phyloP scores from a whole-genome alignment of 2,797 vertebrate species.

The Moxostoma hubbsi region DNA sequence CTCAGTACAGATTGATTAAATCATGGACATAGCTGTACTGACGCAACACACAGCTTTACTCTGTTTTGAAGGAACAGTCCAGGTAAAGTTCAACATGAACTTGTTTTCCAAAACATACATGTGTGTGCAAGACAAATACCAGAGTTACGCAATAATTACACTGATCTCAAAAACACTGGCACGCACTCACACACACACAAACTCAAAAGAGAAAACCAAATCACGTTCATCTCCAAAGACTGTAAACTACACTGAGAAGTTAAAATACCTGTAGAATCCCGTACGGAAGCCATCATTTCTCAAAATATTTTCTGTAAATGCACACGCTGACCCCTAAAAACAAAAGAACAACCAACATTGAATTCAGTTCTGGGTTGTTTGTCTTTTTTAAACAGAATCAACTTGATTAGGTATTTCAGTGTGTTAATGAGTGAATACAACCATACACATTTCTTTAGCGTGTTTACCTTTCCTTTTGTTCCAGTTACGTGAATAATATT shows the following conservation, averaged over 20 bases:
- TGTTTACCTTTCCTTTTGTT: constrained; percentile 94
- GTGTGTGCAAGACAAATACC: background rate
- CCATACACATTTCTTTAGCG: background rate
- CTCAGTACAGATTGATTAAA: background rate
- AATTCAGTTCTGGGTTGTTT: background rate
- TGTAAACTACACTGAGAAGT: background rate
- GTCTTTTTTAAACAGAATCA: too few species aligned
- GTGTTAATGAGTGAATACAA: too few species aligned
- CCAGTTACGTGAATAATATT: constrained; percentile 96
- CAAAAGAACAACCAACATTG: background rate
- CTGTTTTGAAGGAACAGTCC: background rate
- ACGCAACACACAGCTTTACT: background rate
- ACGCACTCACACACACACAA: background rate
- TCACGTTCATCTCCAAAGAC: background rate
- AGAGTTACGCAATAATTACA: background rate
- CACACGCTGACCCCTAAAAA: constrained; percentile 89
- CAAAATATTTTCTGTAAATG: constrained; percentile 91
- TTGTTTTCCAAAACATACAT: background rate
- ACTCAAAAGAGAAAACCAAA: background rate
- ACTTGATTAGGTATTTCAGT: too few species aligned
- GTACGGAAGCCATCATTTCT: constrained; percentile 89
- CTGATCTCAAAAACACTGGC: background rate
- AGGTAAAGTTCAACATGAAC: constrained; percentile 11
- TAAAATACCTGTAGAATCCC: constrained; percentile 90
- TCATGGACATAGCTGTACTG: background rate